Conservation (phyloP, 2,113 vertebrate species). For the Microtus montanus region DNA sequence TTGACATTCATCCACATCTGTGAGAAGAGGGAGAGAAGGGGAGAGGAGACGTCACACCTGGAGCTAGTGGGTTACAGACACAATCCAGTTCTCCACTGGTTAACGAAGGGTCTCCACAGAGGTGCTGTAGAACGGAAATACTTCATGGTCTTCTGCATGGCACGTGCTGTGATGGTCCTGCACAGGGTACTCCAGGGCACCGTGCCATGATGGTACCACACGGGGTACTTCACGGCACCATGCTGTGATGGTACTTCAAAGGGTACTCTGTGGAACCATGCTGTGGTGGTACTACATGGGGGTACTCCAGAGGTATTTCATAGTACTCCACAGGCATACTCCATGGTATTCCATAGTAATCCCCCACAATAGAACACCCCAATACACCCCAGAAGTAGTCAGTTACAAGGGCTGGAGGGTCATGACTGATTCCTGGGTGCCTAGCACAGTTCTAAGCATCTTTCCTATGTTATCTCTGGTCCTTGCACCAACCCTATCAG, state of each 20-base stretch:
- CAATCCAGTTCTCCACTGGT: neutral
- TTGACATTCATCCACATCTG: slow-evolving; percentile 96
- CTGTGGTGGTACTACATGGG: too few species aligned
- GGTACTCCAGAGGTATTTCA: neutral
- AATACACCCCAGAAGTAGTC: fast-evolving
- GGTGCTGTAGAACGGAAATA: too few species aligned
- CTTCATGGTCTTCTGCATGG: neutral
- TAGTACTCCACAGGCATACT: neutral
- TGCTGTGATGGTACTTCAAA: fast-evolving
- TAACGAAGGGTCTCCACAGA: neutral
- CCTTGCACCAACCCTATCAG: neutral
- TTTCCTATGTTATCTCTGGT: neutral
- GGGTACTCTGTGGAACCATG: neutral
- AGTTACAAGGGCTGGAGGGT: fast-evolving
- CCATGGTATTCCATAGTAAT: too few species aligned
- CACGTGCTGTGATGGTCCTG: neutral
- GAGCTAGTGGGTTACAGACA: fast-evolving
- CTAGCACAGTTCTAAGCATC: fast-evolving
- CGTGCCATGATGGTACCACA: too few species aligned
- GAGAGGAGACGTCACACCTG: neutral
- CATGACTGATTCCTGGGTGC: neutral
- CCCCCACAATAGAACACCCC: fast-evolving
- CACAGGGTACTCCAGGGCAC: neutral
- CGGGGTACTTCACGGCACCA: fast-evolving
- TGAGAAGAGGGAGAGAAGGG: slow-evolving; percentile 31